These are phyloP conservation scores for Micropterix aruncella DNA, from an alignment of 2,888 invertebrate species.

Conservation along the genomic window DNA sequence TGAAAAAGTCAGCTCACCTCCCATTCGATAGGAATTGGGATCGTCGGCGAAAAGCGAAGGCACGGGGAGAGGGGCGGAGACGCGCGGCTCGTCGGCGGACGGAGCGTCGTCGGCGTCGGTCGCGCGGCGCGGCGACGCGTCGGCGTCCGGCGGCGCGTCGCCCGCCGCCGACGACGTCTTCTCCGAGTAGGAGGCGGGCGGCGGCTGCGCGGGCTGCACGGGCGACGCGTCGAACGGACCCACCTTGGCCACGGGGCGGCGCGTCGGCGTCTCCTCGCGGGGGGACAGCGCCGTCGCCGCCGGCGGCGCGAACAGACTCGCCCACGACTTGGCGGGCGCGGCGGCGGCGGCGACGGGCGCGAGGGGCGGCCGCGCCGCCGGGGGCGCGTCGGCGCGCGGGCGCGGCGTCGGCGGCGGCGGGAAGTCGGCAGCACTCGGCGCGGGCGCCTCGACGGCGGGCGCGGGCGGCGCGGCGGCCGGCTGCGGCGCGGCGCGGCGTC, in stretches of 20 bases:
- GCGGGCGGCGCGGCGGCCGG: conserved; percentile 26
- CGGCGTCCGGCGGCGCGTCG: conserved; percentile 14
- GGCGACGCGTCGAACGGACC: conserved; percentile 42
- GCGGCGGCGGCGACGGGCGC: conserved; percentile 18
- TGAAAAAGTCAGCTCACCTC: conserved; percentile 52
- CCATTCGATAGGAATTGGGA: conserved; percentile 54
- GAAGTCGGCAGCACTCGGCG: conserved; percentile 36
- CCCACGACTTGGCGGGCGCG: conserved; percentile 46
- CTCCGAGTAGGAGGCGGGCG: conserved; percentile 22
- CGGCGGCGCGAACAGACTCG: conserved; percentile 41
- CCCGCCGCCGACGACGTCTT: conserved; percentile 26
- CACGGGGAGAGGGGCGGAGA: conserved; percentile 25
- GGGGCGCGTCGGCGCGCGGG: conserved; percentile 24
- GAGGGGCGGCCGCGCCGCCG: conserved; percentile 20
- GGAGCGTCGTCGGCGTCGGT: conserved; percentile 17
- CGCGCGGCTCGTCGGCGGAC: conserved; percentile 20
- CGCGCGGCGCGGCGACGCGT: conserved; percentile 8
- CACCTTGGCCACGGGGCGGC: conserved; percentile 46
- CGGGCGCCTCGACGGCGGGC: conserved; percentile 26
- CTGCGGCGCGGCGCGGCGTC: conserved; percentile 22
- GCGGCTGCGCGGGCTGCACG: conserved; percentile 17
- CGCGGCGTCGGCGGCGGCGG: conserved; percentile 34
- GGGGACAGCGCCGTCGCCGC: conserved; percentile 16
- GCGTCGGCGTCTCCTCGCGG: conserved; percentile 24
- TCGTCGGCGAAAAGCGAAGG: conserved; percentile 43